phyloP scores from a whole-genome alignment of 2,888 invertebrate genomes.

The Amphiduros pacificus region DNA sequence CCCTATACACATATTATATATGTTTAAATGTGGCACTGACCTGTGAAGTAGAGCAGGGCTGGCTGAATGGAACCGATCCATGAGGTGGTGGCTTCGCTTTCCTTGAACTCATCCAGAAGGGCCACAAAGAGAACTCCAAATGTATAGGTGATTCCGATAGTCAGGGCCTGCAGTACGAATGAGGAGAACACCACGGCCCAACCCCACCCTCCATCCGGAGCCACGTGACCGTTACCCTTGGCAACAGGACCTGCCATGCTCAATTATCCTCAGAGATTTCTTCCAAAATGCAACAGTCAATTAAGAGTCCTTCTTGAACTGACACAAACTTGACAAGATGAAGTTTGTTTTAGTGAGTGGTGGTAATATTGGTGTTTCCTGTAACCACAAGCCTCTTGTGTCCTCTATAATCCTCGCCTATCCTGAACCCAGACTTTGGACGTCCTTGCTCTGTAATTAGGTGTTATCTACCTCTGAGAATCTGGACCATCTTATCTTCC shows the following conservation, averaged over 20 bases:
- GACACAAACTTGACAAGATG: background rate
- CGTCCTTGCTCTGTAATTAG: too few species aligned
- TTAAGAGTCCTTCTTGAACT: too few species aligned
- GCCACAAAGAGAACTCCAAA: conserved; percentile 29
- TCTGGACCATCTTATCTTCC: too few species aligned
- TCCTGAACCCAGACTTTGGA: too few species aligned
- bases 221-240: background rate
- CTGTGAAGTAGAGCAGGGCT: conserved; percentile 29
- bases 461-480: too few species aligned
- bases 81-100: conserved; percentile 22
- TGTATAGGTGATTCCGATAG: conserved; percentile 31
- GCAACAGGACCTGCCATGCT: background rate
- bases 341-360: too few species aligned
- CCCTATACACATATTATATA: too few species aligned
- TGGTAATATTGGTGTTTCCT: too few species aligned
- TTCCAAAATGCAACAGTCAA: too few species aligned
- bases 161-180: conserved; percentile 23
- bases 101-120: conserved; percentile 21
- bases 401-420: too few species aligned
- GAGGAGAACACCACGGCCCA: conserved; percentile 27
- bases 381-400: too few species aligned
- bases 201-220: conserved; percentile 32
- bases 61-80: conserved; percentile 33
- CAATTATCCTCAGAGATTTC: background rate
- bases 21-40: conserved; percentile 11